A percentile compares a stretch with the other conserved stretches of the same genome.
Evolutionary conservation across 2,113 vertebrate genomes (phyloP).

Genomic region (Symphodus melops): DNA sequence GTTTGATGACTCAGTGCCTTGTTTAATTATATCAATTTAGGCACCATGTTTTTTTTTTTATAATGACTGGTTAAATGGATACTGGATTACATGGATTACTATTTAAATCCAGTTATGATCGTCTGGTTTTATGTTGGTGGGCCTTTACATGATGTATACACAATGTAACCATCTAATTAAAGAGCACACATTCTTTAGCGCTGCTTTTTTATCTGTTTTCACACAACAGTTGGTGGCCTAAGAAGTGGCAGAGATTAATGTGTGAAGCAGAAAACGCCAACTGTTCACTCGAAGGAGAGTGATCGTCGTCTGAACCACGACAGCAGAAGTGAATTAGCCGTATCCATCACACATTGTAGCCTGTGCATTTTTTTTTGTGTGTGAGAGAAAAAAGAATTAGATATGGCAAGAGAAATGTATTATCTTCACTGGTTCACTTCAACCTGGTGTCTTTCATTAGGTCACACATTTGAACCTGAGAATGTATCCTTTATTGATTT

Average conservation of each 20-base stretch:
- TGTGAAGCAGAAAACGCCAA: slow-evolving; percentile 28
- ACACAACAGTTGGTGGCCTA: slow-evolving; percentile 52
- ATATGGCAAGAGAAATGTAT: background rate
- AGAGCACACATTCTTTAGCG: slow-evolving; percentile 9
- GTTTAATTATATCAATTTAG: slow-evolving; percentile 57
- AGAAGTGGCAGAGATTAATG: slow-evolving; percentile 44
- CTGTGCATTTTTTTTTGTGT: background rate
- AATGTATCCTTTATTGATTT: slow-evolving; percentile 27
- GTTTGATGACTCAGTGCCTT: slow-evolving; percentile 42
- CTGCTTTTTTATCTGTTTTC: background rate
- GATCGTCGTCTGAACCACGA: slow-evolving; percentile 43
- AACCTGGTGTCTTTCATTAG: background rate
- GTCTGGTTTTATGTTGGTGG: slow-evolving; percentile 28
- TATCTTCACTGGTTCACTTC: slow-evolving; percentile 13
- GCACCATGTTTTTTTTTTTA: slow-evolving; percentile 50
- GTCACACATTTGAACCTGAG: slow-evolving; percentile 2
- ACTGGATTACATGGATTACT: slow-evolving; percentile 60
- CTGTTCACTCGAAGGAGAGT: slow-evolving; percentile 28
- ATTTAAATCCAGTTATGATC: slow-evolving; percentile 35
- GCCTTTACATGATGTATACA: slow-evolving; percentile 51
- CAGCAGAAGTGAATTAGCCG: slow-evolving; percentile 52
- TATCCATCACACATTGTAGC: slow-evolving; percentile 49
- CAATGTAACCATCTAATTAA: slow-evolving; percentile 54
- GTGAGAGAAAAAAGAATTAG: background rate
- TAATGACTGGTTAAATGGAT: slow-evolving; percentile 54